Conservation (phyloP, 1,140 invertebrate species). For the Lasioglossum baleicum region DNA sequence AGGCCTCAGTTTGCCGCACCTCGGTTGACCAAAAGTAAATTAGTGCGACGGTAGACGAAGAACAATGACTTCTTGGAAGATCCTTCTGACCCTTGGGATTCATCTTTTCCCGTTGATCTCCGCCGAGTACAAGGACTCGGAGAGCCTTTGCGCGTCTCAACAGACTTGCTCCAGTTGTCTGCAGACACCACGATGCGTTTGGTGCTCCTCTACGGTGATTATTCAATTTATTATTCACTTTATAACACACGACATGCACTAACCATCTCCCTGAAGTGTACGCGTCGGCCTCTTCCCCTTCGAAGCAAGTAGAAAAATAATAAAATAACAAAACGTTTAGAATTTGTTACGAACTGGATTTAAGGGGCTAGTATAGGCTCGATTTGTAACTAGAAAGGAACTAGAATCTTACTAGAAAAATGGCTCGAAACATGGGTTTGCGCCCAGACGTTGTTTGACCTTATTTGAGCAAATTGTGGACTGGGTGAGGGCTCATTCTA, state of each 20-base stretch:
- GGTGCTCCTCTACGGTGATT: slow-evolving; percentile 67
- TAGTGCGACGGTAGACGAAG: background rate
- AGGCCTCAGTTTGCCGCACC: background rate
- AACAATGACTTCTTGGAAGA: slow-evolving; percentile 3
- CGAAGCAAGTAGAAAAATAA: too few relatives aligned
- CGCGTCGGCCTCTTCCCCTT: too few relatives aligned
- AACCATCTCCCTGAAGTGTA: too few relatives aligned
- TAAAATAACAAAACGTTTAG: too few relatives aligned
- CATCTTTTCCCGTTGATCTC: background rate
- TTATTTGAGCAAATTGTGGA: too few relatives aligned
- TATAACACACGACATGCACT: background rate
- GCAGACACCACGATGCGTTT: slow-evolving; percentile 65
- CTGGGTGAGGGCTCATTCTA: too few relatives aligned
- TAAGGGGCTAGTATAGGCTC: too few relatives aligned
- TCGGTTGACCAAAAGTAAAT: slow-evolving; percentile 14
- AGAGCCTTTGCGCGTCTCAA: slow-evolving; percentile 64
- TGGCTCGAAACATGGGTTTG: too few relatives aligned
- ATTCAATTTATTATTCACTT: background rate
- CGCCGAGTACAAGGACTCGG: slow-evolving; percentile 49
- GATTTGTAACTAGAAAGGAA: too few relatives aligned
- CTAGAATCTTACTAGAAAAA: too few relatives aligned
- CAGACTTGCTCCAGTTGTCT: slow-evolving; percentile 64
- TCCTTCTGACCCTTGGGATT: slow-evolving; percentile 18
- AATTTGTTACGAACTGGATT: too few relatives aligned
- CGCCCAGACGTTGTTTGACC: too few relatives aligned